A percentile compares a stretch with the other conserved stretches of the same genome.
phyloP scores from a whole-genome alignment of 2,797 vertebrate species.

The Tenualosa ilisha region DNA sequence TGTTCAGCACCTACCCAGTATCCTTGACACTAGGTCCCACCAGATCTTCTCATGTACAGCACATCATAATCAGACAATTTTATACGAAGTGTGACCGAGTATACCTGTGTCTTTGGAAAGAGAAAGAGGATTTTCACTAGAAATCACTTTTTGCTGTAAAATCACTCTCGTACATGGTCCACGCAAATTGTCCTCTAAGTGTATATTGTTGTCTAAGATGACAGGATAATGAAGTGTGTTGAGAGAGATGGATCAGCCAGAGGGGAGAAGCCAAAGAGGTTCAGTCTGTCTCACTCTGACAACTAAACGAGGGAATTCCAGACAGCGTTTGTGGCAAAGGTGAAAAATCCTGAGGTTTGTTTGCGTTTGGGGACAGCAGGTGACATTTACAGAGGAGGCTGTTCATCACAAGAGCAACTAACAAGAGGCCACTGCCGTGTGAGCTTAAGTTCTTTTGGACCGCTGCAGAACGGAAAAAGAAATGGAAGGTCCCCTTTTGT shows the following conservation, averaged over 20 bases:
- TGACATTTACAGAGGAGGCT: slow-evolving; percentile 1
- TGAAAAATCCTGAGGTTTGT: slow-evolving; percentile 2
- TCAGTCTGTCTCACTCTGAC: not conserved
- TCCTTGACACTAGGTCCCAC: not conserved
- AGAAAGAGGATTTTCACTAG: not conserved
- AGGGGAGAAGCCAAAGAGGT: not conserved
- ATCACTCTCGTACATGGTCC: too few relatives aligned
- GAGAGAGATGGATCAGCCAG: not conserved
- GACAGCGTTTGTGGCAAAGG: not conserved
- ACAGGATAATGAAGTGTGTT: not conserved
- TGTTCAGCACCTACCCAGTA: not conserved
- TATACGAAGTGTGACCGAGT: too few relatives aligned
- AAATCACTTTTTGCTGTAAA: not conserved
- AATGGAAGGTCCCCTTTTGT: not conserved
- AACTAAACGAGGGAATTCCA: not conserved
- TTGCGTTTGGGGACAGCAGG: not conserved
- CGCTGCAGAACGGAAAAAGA: not conserved
- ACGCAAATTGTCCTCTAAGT: not conserved
- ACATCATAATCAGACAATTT: too few relatives aligned
- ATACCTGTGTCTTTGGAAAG: too few relatives aligned
- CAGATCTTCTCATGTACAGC: not conserved
- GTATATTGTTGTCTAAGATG: not conserved
- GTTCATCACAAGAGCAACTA: not conserved
- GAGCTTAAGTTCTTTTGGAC: not conserved
- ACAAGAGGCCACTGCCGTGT: not conserved